Evolutionary conservation across 1,140 invertebrate genomes (phyloP).

Genomic region (Danaus melanippus): DNA sequence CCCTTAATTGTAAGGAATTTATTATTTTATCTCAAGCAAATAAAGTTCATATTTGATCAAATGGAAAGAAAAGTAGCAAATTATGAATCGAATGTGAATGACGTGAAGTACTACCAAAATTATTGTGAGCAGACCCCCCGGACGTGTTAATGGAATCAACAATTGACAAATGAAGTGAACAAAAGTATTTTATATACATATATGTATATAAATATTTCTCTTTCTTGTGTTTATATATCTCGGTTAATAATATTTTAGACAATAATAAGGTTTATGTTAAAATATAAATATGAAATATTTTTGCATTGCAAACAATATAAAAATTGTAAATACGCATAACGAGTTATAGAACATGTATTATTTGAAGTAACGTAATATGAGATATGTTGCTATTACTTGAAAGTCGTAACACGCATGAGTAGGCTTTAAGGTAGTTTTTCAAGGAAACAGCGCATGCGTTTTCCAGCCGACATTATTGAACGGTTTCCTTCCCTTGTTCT

Average conservation of each 20-base stretch:
- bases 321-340: too few relatives aligned
- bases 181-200: too few relatives aligned
- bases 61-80: conserved; percentile 21
- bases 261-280: too few relatives aligned
- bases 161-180: too few relatives aligned
- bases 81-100: conserved; percentile 37
- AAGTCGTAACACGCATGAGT: too few relatives aligned
- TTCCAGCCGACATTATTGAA: conserved; percentile 22
- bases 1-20: conserved; percentile 11
- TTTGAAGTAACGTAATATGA: too few relatives aligned
- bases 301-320: too few relatives aligned
- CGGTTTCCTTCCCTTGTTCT: conserved; percentile 16
- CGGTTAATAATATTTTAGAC: too few relatives aligned
- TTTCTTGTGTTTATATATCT: too few relatives aligned
- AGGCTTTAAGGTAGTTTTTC: background rate
- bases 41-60: conserved; percentile 18
- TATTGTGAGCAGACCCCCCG: conserved; percentile 36
- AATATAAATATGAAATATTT: too few relatives aligned
- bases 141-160: conserved; percentile 9
- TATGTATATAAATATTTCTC: too few relatives aligned
- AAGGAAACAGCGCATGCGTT: conserved; percentile 22
- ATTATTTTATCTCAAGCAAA: conserved; percentile 7
- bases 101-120: conserved; percentile 29
- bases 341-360: too few relatives aligned
- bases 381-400: background rate